These are phyloP conservation scores for Bradypus variegatus DNA, from an alignment of 2,797 vertebrate genomes.

Conservation along the genomic window DNA sequence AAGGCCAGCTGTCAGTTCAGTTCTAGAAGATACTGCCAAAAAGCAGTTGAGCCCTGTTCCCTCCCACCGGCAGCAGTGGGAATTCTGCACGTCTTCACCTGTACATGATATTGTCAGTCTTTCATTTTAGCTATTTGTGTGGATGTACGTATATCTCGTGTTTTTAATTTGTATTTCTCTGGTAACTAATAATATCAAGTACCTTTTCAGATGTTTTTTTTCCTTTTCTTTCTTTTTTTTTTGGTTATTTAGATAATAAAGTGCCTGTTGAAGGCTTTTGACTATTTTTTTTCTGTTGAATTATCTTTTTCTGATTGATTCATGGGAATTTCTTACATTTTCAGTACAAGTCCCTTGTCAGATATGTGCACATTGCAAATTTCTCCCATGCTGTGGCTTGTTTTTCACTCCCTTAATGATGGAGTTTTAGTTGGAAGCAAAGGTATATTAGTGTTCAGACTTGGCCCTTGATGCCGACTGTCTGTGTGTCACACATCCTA, in stretches of 20 bases:
- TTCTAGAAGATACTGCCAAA: background rate
- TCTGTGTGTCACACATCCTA: background rate
- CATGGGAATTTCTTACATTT: background rate
- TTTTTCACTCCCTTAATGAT: background rate
- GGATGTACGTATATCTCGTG: too few relatives aligned
- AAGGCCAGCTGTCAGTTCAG: background rate
- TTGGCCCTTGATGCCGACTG: background rate
- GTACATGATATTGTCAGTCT: accelerated
- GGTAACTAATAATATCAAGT: too few relatives aligned
- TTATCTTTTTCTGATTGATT: background rate
- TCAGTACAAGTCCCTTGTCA: background rate
- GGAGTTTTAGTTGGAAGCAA: background rate
- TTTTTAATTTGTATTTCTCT: background rate
- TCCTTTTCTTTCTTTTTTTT: background rate
- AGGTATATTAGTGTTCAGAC: background rate
- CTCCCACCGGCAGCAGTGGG: background rate
- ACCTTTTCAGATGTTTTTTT: too few relatives aligned
- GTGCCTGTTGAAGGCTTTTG: background rate
- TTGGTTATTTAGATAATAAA: background rate
- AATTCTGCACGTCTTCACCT: background rate
- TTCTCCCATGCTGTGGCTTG: background rate
- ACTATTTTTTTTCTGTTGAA: background rate
- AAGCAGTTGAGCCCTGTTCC: accelerated
- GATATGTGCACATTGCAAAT: background rate
- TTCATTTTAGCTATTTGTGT: background rate